Base-by-base conservation (phyloP, 1,140 invertebrate genomes). In the Melipona quadrifasciata region DNA sequence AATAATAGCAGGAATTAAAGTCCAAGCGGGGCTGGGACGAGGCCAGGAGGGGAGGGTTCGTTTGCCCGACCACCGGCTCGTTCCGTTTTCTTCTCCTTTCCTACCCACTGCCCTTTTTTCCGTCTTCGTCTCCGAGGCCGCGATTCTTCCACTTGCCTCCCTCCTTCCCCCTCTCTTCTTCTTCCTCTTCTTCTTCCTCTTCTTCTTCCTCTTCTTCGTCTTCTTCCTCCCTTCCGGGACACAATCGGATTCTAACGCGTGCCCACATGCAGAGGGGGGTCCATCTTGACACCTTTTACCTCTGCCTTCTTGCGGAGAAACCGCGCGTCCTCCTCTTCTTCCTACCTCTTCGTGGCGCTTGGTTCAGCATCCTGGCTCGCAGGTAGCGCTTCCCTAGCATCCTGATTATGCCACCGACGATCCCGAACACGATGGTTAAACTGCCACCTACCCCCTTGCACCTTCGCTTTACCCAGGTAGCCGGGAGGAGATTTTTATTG, bases 1-100 rank as follows among this genome's bases (percentile, higher is more conserved):
- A 90, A 92, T 93, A 93, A 93, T 92, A 92, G 90, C 84, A 90
- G 90, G 87, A 92, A 92, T 92, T 93, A 92, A 92, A 92, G 89
- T 80, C 82, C 58, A 79, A 75, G 6, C 24, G n/a, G 55, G 55
- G 73, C 73, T 75, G 72, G 72, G 47, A 17, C 24, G 11, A 21
- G 19, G 21, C 21, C 51, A 24, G 6, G 67, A 19, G 47, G 65
- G 34, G 77, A 55, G 68, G 86, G 71, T 81, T 87, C 77, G 71
- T 83, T 84, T 58, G 65, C 31, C 58, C 77, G 64, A 39, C 70
- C 85, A 84, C 87, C 74, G 39, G 39, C 8, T 47, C 55, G 84
- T 84, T 86, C 84, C 88, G 80, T 86, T 89, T 89, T 87, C 88
- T 89, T 89, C 58, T 89, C 87, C 74, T 71, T 81, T 71, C 80